Conservation (phyloP, 2,797 vertebrate genomes). For the Rhadinocentrus ornatus region DNA sequence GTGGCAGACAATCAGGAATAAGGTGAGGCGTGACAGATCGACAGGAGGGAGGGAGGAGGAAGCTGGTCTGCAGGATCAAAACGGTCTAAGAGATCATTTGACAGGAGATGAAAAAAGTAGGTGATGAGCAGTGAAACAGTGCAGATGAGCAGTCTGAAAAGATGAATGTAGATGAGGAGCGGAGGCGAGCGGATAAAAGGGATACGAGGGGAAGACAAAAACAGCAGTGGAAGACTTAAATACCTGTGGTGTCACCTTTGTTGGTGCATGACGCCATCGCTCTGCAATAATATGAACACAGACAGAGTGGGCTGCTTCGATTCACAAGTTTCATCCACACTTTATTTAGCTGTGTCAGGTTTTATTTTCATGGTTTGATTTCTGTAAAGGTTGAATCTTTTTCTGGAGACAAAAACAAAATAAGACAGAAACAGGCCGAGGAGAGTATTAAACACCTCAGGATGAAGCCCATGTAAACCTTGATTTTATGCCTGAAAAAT, state of each 20-base stretch:
- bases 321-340: conserved; percentile 33
- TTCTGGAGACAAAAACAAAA: background rate
- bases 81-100: conserved; percentile 74
- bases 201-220: conserved; percentile 31
- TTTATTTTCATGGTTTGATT: conserved; percentile 24
- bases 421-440: background rate
- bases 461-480: background rate
- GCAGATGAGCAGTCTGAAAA: conserved; percentile 62
- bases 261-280: conserved; percentile 71
- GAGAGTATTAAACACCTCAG: background rate
- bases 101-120: conserved; percentile 73
- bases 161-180: conserved; percentile 61
- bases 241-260: conserved; percentile 67
- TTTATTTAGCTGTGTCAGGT: conserved; percentile 31
- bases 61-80: conserved; percentile 72
- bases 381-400: conserved; percentile 23
- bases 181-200: conserved; percentile 68
- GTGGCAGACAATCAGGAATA: conserved; percentile 56
- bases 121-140: conserved; percentile 64
- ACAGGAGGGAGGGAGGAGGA: conserved; percentile 42
- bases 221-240: conserved; percentile 46
- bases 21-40: conserved; percentile 56
- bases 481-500: conserved; percentile 1
- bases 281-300: conserved; percentile 63
- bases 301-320: conserved; percentile 27